These are phyloP conservation scores for Erythrocercus mccallii DNA, from an alignment of 2,113 vertebrate genomes.

Conservation along the genomic window DNA sequence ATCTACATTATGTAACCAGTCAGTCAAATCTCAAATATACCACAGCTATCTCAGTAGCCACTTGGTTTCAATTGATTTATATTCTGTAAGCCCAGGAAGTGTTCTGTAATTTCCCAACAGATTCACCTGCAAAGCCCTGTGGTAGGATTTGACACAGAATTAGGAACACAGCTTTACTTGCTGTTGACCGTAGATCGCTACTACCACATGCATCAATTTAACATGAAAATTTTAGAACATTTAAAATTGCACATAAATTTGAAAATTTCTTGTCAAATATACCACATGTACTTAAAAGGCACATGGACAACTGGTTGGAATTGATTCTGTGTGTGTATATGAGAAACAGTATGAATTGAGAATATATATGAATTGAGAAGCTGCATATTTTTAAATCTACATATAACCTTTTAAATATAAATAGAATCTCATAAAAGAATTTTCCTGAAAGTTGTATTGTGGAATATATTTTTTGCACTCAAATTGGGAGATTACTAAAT, in stretches of 20 bases:
- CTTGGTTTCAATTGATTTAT: neutral
- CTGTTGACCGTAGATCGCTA: neutral
- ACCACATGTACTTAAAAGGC: neutral
- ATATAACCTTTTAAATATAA: neutral
- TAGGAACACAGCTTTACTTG: neutral
- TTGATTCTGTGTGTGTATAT: neutral
- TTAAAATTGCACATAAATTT: neutral
- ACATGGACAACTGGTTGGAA: neutral
- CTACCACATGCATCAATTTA: neutral
- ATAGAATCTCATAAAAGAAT: neutral
- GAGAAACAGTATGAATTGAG: neutral
- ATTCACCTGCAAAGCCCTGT: neutral
- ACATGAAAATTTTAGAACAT: neutral
- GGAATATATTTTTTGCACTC: neutral
- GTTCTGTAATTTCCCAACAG: neutral
- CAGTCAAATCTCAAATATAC: neutral
- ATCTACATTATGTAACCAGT: neutral
- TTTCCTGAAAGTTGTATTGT: neutral
- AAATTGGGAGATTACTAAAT: neutral
- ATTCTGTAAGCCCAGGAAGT: neutral
- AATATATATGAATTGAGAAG: neutral
- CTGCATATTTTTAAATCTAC: accelerated
- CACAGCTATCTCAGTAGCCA: neutral
- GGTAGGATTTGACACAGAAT: neutral
- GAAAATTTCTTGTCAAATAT: neutral